These are phyloP conservation scores for Emmelina monodactyla DNA, from an alignment of 2,888 invertebrate species.

Conservation along the genomic window DNA sequence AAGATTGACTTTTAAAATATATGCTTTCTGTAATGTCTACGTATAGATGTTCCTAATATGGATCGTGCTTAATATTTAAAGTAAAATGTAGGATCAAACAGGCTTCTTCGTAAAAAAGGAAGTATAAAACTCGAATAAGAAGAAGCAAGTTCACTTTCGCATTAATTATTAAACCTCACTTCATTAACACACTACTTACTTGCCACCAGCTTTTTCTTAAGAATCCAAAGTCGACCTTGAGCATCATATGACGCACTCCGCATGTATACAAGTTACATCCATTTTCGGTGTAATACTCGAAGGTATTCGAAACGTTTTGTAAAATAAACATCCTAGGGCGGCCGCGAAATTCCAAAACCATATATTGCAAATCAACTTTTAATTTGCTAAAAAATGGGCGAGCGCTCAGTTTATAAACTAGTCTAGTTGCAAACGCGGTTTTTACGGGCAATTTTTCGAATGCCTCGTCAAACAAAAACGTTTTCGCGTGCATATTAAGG, in stretches of 20 bases:
- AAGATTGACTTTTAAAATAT: too few species aligned
- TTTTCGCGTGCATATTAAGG: not conserved
- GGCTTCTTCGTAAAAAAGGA: too few species aligned
- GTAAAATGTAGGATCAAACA: too few species aligned
- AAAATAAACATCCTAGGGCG: conserved; percentile 50
- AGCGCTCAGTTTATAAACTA: conserved; percentile 32
- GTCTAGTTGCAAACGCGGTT: conserved; percentile 20
- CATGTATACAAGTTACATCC: conserved; percentile 41
- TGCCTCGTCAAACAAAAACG: conserved; percentile 6
- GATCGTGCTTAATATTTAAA: too few species aligned
- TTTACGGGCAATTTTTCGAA: conserved; percentile 14
- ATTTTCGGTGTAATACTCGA: conserved; percentile 46
- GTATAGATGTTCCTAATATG: too few species aligned
- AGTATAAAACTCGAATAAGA: too few species aligned
- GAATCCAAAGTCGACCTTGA: conserved; percentile 31
- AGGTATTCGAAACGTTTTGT: conserved; percentile 39
- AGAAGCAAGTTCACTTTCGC: too few species aligned
- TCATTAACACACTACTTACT: conserved; percentile 37
- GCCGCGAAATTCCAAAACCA: conserved; percentile 46
- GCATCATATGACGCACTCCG: conserved; percentile 35
- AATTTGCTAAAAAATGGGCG: conserved; percentile 40
- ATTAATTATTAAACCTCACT: too few species aligned
- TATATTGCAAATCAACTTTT: conserved; percentile 53
- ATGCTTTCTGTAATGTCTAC: too few species aligned
- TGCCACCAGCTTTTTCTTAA: conserved; percentile 26